A percentile compares a stretch with the other conserved stretches of the same genome.
Evolutionary conservation across 2,113 vertebrate genomes (phyloP).

Genomic region (Symphodus melops): DNA sequence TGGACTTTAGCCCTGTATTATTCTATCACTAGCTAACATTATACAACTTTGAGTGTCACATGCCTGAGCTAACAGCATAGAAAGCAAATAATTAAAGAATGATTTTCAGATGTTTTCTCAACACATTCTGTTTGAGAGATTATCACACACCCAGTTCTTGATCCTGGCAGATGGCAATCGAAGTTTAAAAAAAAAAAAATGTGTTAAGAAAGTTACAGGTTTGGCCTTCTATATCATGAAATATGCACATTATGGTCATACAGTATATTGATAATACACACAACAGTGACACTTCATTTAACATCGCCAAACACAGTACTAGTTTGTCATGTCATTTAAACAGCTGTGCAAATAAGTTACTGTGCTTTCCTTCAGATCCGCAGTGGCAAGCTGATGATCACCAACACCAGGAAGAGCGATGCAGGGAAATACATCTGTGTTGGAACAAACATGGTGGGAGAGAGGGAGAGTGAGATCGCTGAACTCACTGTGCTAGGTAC

Average conservation of each 20-base stretch:
- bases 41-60: too few relatives aligned
- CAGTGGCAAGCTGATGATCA: conserved; percentile 99
- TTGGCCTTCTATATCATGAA: conserved; percentile 7
- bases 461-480: conserved; percentile 95
- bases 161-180: too few relatives aligned
- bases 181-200: too few relatives aligned
- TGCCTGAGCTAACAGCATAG: too few relatives aligned
- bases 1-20: too few relatives aligned
- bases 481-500: conserved; percentile 96
- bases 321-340: conserved; percentile 12
- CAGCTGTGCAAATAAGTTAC: conserved; percentile 42
- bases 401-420: conserved; percentile 95
- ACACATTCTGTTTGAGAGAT: too few relatives aligned
- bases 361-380: conserved; percentile 87
- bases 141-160: too few relatives aligned
- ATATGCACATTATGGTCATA: neutral
- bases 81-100: too few relatives aligned
- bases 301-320: conserved; percentile 3
- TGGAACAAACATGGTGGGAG: conserved; percentile 99
- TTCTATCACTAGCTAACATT: too few relatives aligned
- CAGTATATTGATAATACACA: neutral
- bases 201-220: too few relatives aligned
- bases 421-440: conserved; percentile 98
- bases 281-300: neutral
- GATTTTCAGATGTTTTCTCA: too few relatives aligned